Evolutionary conservation across 2,888 invertebrate species (phyloP).

Genomic region (Anoplius nigerrimus): DNA sequence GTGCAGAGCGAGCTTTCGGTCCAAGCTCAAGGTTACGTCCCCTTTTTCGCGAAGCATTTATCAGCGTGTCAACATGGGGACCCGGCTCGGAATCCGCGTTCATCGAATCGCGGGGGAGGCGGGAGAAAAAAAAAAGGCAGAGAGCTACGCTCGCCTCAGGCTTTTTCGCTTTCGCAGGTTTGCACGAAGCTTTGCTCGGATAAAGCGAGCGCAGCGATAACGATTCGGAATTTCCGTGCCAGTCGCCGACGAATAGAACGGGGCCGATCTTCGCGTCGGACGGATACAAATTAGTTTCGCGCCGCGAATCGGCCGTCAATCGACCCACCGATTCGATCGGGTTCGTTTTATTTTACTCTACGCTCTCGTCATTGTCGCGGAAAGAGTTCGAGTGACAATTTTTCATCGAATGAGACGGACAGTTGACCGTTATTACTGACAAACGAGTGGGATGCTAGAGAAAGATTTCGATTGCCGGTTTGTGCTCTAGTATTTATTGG

Average conservation of each 20-base stretch:
- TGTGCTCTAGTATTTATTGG: no score
- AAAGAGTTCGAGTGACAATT: no score
- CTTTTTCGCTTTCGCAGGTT: conserved; percentile 27
- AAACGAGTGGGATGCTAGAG: no score
- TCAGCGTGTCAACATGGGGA: conserved; percentile 42
- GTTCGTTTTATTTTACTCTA: no score
- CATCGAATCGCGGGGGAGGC: no score
- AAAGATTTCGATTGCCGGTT: no score
- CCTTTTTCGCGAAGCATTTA: conserved; percentile 26
- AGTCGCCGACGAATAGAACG: conserved; percentile 18
- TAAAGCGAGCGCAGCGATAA: conserved; percentile 34
- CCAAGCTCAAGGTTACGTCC: conserved; percentile 20
- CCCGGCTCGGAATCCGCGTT: background rate
- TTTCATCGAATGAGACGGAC: no score
- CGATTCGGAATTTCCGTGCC: conserved; percentile 13
- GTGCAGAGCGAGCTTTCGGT: no score
- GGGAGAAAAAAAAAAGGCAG: no score
- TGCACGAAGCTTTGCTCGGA: conserved; percentile 36
- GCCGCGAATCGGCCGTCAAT: no score
- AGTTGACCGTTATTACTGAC: background rate
- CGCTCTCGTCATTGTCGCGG: no score
- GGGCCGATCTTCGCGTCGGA: conserved; percentile 10
- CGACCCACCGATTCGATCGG: no score
- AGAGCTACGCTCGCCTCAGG: background rate
- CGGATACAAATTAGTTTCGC: background rate